phyloP scores from a whole-genome alignment of 2,113 vertebrate genomes.

The Heterochromis multidens region DNA sequence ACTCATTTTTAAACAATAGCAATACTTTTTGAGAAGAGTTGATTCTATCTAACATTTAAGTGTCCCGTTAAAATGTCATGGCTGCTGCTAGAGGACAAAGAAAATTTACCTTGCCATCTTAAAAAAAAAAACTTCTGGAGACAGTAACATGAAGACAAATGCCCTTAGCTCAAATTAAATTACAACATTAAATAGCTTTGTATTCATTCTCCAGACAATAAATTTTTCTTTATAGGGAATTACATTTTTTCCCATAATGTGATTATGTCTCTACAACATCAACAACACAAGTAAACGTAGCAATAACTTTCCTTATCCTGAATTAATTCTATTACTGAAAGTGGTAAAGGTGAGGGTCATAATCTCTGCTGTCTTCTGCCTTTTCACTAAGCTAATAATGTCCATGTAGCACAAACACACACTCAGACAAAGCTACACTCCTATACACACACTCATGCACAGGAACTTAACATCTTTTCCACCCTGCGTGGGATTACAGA shows the following conservation, averaged over 20 bases:
- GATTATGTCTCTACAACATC: neutral
- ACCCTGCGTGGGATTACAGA: neutral
- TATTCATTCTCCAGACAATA: neutral
- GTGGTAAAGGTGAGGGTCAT: neutral
- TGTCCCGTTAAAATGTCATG: neutral
- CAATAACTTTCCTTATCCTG: neutral
- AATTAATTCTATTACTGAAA: neutral
- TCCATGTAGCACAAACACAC: neutral
- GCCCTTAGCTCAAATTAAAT: neutral
- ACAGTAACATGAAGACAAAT: neutral
- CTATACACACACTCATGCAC: neutral
- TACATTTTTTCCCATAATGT: neutral
- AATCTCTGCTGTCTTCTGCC: neutral
- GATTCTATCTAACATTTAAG: neutral
- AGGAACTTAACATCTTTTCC: neutral
- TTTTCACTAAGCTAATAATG: neutral
- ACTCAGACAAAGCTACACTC: neutral
- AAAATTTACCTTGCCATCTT: neutral
- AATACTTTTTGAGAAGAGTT: too few species aligned
- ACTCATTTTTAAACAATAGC: neutral
- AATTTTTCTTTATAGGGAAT: neutral
- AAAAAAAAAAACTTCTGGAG: neutral
- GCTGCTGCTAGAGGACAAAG: neutral
- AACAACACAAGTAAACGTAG: neutral
- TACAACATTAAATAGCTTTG: neutral